These are phyloP conservation scores for Sterrhoptilus dennistouni DNA, from an alignment of 2,113 vertebrate genomes.

Conservation along the genomic window DNA sequence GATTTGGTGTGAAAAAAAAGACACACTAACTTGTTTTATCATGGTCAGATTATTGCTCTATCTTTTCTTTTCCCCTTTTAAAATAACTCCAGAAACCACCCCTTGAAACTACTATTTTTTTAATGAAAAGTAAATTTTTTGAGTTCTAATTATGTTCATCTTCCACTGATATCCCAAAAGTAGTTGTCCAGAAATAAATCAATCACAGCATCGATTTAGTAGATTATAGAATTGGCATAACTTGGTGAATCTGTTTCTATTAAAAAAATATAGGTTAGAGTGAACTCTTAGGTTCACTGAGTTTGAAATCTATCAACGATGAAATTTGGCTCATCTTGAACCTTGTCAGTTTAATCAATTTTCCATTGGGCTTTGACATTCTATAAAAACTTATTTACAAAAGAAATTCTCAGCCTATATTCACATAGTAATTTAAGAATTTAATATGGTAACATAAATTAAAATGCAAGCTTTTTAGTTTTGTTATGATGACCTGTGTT, in stretches of 20 bases:
- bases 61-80: not conserved
- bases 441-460: not conserved
- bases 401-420: not conserved
- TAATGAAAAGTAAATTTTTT: not conserved
- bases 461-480: not conserved
- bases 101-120: not conserved
- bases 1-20: not conserved
- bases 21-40: not conserved
- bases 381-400: not conserved
- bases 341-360: not conserved
- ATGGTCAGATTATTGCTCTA: not conserved
- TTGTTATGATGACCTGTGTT: not conserved
- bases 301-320: not conserved
- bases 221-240: not conserved
- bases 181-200: not conserved
- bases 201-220: not conserved
- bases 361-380: not conserved
- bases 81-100: not conserved
- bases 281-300: not conserved
- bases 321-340: not conserved
- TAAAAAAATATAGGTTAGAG: not conserved
- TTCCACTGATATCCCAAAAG: not conserved
- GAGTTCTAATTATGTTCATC: not conserved
- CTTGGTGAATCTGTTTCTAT: not conserved
- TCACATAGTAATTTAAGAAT: not conserved